A percentile compares a stretch with the other conserved stretches of the same genome.
Conservation (phyloP, 2,113 vertebrate genomes). For the Mesitornis unicolor region DNA sequence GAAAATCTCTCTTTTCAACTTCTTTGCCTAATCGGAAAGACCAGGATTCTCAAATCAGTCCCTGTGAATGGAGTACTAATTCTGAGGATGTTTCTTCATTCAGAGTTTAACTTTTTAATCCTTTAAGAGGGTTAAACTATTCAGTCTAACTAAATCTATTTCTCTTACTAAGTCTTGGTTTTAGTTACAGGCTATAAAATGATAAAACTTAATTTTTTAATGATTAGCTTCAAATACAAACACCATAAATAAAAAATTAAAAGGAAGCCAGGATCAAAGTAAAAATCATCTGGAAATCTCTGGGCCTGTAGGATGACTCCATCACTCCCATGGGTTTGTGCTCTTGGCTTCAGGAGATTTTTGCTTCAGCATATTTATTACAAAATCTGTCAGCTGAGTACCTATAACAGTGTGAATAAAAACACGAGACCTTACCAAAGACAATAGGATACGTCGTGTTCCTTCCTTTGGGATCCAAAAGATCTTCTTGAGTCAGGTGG, state of each 20-base stretch:
- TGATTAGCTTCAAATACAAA: background rate
- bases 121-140: background rate
- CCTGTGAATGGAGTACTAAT: background rate
- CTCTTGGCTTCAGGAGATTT: background rate
- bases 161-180: background rate
- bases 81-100: background rate
- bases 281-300: constrained; percentile 11
- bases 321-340: background rate
- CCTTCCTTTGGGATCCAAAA: background rate
- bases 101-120: background rate
- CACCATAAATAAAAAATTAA: constrained; percentile 13
- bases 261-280: constrained; percentile 15
- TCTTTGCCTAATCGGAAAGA: background rate
- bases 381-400: background rate
- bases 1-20: background rate
- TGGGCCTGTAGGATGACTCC: background rate
- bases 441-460: background rate
- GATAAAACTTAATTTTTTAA: background rate
- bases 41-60: background rate
- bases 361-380: background rate
- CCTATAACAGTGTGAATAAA: background rate
- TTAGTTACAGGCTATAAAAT: background rate
- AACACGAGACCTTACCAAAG: background rate
- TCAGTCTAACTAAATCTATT: background rate
- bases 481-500: background rate